Base-by-base conservation (phyloP, 2,797 vertebrate species). In the Phalloptychus januarius region DNA sequence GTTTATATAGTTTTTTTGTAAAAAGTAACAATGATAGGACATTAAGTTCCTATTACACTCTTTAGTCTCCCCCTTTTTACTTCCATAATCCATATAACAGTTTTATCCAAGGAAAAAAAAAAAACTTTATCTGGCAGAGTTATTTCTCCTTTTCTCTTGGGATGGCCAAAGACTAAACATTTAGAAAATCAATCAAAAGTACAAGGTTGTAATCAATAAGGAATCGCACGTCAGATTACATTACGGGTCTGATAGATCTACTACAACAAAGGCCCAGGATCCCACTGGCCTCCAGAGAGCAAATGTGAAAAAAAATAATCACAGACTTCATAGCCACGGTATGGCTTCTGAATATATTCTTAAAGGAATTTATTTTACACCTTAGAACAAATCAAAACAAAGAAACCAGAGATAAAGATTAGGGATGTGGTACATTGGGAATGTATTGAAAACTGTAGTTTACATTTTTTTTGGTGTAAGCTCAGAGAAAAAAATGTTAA, bases 351-450 rank as follows among this genome's bases (percentile, higher is more conserved):
- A 93, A 94, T 95, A 95, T 93, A 95, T 94, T 95, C 92, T 95
- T 93, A 93, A 96, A 95, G 94, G 94, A 94, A 94, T 96, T 96
- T 96, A 96, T 96, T 96, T 95, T 95, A 95, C 94, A 96, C 94
- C 93, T 94, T 94, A 95, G 95, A 95, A 96, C 91, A 94, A 90
- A 83, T 84, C 42, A 33, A 75, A 70, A 71, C 90, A 85, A 52
- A 54, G 36, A 69, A 90, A 78, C 74, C 85, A 88, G 85, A 80
- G 82, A 86, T 78, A 88, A 89, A 92, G 93, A 92, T 92, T 91
- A 90, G 93, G 93, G 92, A 93, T 93, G 93, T 92, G 91, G 94
- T 94, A 96, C 95, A 96, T 91, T 93, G 94, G 95, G 94, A 95
- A 95, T 95, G 95, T 95, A 95, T 95, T 95, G 93, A 96, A 95